phyloP scores from a whole-genome alignment of 2,797 vertebrate genomes.

The Myripristis jacobus region DNA sequence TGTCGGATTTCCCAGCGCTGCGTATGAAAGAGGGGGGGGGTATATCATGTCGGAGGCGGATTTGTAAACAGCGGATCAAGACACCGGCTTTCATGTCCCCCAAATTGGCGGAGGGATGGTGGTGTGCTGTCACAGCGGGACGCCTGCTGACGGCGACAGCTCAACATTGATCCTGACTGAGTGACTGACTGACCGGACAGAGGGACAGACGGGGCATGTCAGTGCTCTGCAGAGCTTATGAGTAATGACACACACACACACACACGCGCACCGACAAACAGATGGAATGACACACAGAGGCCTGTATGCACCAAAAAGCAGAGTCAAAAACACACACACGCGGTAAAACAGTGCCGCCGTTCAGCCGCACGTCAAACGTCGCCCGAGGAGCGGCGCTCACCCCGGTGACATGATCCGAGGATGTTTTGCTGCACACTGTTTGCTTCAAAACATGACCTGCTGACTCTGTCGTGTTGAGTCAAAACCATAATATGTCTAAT shows the following conservation, averaged over 20 bases:
- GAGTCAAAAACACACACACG: neutral
- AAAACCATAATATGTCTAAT: conserved; percentile 53
- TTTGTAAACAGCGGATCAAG: conserved; percentile 78
- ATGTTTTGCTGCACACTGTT: conserved; percentile 47
- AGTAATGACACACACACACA: conserved; percentile 38
- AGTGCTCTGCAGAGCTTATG: conserved; percentile 18
- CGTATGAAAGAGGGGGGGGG: conserved; percentile 29
- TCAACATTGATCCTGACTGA: conserved; percentile 52
- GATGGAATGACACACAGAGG: neutral
- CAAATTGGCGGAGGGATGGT: conserved; percentile 44
- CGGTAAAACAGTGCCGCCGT: neutral
- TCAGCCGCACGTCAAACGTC: conserved; percentile 5
- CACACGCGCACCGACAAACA: neutral
- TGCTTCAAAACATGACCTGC: conserved; percentile 57
- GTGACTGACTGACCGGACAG: conserved; percentile 40
- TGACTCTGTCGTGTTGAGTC: conserved; percentile 43
- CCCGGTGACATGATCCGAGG: conserved; percentile 34
- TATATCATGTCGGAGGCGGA: conserved; percentile 51
- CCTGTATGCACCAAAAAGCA: neutral
- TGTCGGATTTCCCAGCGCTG: conserved; percentile 65
- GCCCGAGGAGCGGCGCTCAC: conserved; percentile 8
- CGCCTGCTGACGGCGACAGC: conserved; percentile 13
- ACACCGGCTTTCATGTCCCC: conserved; percentile 57
- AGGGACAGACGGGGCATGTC: conserved; percentile 37
- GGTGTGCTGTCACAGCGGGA: conserved; percentile 17